These are phyloP conservation scores for Galaxea fascicularis DNA, from an alignment of 92 coral and sea anemone genomes.

Conservation along the genomic window DNA sequence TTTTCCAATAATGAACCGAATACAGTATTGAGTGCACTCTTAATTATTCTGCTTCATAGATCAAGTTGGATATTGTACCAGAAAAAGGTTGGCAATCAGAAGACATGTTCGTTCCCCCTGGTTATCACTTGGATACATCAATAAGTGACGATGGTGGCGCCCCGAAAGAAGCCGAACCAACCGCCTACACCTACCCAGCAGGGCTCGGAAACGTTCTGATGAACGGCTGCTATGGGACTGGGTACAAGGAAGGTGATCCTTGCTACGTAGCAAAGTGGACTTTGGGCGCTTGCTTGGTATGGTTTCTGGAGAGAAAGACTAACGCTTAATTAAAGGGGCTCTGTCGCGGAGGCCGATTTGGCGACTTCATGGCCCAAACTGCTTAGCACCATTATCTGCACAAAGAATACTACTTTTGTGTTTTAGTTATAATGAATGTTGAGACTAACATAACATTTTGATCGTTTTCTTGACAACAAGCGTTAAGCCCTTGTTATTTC, in stretches of 20 bases:
- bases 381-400: no score
- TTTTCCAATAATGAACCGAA: no score
- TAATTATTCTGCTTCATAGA: conserved; percentile 16
- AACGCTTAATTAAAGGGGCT: no score
- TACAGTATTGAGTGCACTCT: no score
- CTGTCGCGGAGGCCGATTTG: no score
- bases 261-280: conserved; percentile 49
- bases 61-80: conserved; percentile 40
- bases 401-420: no score
- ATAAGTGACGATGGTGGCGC: conserved; percentile 29
- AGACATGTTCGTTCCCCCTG: conserved; percentile 65
- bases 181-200: conserved; percentile 64
- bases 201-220: conserved; percentile 71
- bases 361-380: no score
- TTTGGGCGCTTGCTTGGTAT: conserved; percentile 47
- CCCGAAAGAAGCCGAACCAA: conserved; percentile 22
- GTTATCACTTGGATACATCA: conserved; percentile 38
- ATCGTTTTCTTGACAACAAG: no score
- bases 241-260: conserved; percentile 64
- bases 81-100: conserved; percentile 61
- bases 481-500: no score
- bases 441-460: no score
- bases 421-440: no score
- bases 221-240: conserved; percentile 83
- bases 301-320: no score